Base-by-base conservation (phyloP, 2,797 vertebrate genomes). In the Mus minutoides region DNA sequence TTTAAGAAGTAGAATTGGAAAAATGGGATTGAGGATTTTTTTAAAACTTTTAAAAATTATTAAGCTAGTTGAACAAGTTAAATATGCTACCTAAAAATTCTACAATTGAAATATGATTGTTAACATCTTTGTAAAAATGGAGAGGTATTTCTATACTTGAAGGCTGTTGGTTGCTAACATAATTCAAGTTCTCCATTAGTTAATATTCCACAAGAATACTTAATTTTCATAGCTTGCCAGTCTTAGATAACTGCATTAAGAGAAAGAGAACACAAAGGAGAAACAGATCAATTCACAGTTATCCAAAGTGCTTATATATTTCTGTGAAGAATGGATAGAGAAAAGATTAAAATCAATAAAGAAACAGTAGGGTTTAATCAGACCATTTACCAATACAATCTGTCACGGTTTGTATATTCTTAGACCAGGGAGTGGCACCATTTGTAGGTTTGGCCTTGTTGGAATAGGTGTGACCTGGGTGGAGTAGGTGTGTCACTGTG, bases 281-380 rank as follows among this genome's bases (percentile, higher is more conserved):
- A 85, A 90, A 94, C n/a, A 88, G 21, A 80, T 26, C 75, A 77
- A 62, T 91, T 17, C 73, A 85, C 12, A 91, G 21, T 71, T 89
- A 86, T 10, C 34, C 34, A 83, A 2, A 75, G 67, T 40, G 79
- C 24, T 91, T 75, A n/a, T 9, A 88, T 46, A 93, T 12, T 69
- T 96, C 37, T 85, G 34, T 26, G 43, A 97, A 76, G 11, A 90
- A 78, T 56, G 69, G 54, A 90, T 26, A 82, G 54, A 89, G 83
- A 31, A 92, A 71, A 91, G 19, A 94, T 54, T 60, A 93, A 88
- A 93, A 91, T 69, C 96, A 64, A 11, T 49, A 83, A 82, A 78
- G 31, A 37, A 52, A 84, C 10, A 83, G 84, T 19, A 86, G n/a
- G 83, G 82, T 82, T 84, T 73, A 91, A 88, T 31, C 88, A 52